These are phyloP conservation scores for Otus scops DNA, from an alignment of 2,797 vertebrate species.

Conservation along the genomic window DNA sequence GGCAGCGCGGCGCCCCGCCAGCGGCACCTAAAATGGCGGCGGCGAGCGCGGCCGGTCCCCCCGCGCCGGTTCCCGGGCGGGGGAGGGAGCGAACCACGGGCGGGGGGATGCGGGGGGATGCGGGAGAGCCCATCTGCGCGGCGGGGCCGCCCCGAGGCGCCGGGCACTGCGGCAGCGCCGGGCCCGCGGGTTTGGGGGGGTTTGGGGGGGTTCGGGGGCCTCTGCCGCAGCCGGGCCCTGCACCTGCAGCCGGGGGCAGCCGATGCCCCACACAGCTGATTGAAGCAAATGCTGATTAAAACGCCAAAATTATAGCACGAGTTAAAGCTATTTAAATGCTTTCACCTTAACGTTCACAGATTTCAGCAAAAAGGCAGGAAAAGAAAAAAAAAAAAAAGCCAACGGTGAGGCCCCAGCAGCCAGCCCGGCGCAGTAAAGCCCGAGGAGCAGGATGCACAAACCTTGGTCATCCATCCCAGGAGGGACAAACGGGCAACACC, in stretches of 20 bases:
- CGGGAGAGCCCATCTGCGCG: background rate
- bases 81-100: conserved; percentile 20
- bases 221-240: too few species aligned
- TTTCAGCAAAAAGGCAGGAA: too few species aligned
- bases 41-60: background rate
- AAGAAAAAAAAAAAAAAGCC: background rate
- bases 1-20: background rate
- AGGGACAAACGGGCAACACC: background rate
- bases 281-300: background rate
- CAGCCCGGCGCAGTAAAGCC: rapidly evolving
- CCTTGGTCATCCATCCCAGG: rapidly evolving
- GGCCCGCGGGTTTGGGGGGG: too few species aligned
- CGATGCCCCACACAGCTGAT: background rate
- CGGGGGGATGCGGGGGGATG: background rate
- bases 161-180: background rate
- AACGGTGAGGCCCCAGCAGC: too few species aligned
- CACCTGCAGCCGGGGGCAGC: background rate
- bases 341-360: rapidly evolving
- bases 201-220: rapidly evolving
- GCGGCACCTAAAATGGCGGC: conserved; percentile 44
- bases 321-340: too few species aligned
- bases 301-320: rapidly evolving
- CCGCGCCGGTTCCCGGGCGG: background rate
- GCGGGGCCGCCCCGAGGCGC: background rate
- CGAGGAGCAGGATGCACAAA: background rate